Percentiles rank a stretch among this genome's conserved stretches.
Conservation (phyloP, 2,797 vertebrate species). For the Corythornis leucogaster region DNA sequence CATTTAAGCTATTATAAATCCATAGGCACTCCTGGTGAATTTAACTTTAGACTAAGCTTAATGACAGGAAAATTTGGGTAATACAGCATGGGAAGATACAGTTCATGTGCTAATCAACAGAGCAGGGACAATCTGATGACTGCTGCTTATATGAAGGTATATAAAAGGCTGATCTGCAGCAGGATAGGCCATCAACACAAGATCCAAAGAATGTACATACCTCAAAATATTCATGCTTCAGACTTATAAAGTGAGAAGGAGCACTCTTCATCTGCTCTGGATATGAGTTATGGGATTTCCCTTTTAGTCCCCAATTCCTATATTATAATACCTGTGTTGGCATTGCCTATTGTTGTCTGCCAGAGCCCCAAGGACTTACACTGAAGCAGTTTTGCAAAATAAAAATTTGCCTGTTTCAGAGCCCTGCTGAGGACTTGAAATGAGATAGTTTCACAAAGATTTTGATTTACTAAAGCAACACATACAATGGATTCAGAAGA, state of each 20-base stretch:
- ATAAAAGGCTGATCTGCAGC: neutral
- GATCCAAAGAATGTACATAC: neutral
- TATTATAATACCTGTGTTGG: neutral
- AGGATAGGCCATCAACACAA: neutral
- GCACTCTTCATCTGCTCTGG: fast-evolving
- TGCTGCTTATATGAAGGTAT: neutral
- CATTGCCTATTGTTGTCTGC: neutral
- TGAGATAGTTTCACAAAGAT: neutral
- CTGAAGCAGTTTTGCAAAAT: neutral
- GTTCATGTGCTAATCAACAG: constrained; percentile 39
- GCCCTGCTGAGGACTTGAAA: neutral
- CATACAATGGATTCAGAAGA: neutral
- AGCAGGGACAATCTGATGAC: neutral
- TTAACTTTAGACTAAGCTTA: constrained; percentile 61
- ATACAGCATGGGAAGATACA: constrained; percentile 33
- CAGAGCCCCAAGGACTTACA: neutral
- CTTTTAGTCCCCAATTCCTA: fast-evolving
- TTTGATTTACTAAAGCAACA: neutral
- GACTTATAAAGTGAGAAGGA: neutral
- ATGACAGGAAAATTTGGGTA: constrained; percentile 59
- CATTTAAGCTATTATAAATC: constrained; percentile 64
- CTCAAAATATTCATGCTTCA: neutral
- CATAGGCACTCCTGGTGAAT: constrained; percentile 38
- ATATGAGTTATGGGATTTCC: neutral
- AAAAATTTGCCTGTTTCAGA: neutral